Evolutionary conservation across 2,888 invertebrate genomes (phyloP).

Genomic region (Dendrolimus houi): DNA sequence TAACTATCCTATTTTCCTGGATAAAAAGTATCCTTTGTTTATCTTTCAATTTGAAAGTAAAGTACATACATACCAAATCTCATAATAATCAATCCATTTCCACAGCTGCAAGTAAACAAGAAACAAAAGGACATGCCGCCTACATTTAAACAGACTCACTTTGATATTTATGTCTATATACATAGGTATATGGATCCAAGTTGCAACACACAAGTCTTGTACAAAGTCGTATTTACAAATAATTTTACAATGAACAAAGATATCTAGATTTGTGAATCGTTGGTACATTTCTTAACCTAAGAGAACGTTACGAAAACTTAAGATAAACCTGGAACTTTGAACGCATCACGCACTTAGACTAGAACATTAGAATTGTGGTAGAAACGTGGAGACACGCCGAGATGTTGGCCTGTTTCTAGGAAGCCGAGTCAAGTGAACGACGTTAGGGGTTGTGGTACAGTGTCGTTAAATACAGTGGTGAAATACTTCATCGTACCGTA

Average conservation of each 20-base stretch:
- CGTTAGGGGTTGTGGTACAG: not conserved
- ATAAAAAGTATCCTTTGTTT: too few relatives aligned
- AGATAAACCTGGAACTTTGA: not conserved
- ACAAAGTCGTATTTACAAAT: too few relatives aligned
- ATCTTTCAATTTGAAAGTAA: too few relatives aligned
- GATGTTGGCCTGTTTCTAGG: conserved; percentile 23
- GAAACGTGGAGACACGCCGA: conserved; percentile 15
- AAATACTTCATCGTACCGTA: not conserved
- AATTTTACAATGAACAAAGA: not conserved
- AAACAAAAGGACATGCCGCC: too few relatives aligned
- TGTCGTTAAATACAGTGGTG: not conserved
- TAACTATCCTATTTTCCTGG: too few relatives aligned
- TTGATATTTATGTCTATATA: too few relatives aligned
- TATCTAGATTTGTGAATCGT: not conserved
- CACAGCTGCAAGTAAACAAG: too few relatives aligned
- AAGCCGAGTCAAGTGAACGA: conserved; percentile 11
- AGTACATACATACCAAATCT: too few relatives aligned
- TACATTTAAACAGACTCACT: too few relatives aligned
- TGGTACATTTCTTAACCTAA: not conserved
- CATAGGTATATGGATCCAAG: too few relatives aligned
- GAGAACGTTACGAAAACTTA: not conserved
- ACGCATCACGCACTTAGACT: not conserved
- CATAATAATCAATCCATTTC: too few relatives aligned
- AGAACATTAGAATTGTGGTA: conserved; percentile 1
- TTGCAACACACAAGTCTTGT: too few relatives aligned